A percentile compares a stretch with the other conserved stretches of the same genome.
Evolutionary conservation across 2,797 vertebrate genomes (phyloP).

Genomic region (Numenius phaeopus): DNA sequence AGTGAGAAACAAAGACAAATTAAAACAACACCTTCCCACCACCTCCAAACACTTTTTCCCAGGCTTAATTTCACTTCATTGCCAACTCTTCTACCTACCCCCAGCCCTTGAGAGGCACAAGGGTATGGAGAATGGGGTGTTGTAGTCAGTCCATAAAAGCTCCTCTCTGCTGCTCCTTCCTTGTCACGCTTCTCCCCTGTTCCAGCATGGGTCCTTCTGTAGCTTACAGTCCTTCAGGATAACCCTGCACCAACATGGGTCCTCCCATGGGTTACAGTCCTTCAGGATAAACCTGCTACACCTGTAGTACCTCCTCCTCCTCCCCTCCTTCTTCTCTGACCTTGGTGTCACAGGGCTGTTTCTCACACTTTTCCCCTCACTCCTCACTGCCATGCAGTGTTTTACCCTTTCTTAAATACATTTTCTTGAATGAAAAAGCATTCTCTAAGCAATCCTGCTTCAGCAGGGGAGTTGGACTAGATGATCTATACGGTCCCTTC

Average conservation of each 20-base stretch:
- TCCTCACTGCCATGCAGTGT: rapidly evolving
- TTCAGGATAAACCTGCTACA: not conserved
- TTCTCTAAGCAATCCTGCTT: no score
- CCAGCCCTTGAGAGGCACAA: rapidly evolving
- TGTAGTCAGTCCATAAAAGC: not conserved
- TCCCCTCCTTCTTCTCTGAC: not conserved
- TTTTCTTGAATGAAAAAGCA: no score
- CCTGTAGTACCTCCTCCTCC: not conserved
- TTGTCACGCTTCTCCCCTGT: not conserved
- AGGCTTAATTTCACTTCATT: not conserved
- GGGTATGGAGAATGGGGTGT: not conserved
- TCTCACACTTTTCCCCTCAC: not conserved
- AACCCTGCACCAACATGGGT: rapidly evolving
- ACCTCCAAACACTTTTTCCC: not conserved
- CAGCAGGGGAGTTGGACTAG: no score
- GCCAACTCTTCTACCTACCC: no score
- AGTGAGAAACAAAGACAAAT: not conserved
- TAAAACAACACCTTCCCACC: not conserved
- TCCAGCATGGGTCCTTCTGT: rapidly evolving
- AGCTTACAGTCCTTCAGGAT: not conserved
- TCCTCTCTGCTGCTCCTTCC: not conserved
- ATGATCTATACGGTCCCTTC: no score
- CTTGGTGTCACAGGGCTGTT: not conserved
- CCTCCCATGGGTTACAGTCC: not conserved
- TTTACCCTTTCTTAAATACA: rapidly evolving